Conservation (phyloP, 2,888 invertebrate species). For the Limnephilus lunatus region DNA sequence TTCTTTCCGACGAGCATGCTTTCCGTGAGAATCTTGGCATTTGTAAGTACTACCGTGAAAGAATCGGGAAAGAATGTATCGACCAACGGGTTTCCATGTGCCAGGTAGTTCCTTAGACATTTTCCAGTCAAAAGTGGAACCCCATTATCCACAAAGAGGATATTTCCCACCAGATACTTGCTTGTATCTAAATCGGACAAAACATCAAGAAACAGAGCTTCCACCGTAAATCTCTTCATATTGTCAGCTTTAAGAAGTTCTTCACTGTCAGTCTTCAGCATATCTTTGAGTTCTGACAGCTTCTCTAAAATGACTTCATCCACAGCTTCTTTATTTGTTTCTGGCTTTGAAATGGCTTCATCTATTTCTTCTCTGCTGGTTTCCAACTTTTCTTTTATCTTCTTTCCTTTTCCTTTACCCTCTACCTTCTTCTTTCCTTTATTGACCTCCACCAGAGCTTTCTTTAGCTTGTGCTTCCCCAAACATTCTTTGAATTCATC, state of each 20-base stretch:
- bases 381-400: not conserved
- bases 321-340: not conserved
- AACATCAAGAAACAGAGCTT: constrained; percentile 22
- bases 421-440: not conserved
- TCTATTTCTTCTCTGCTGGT: not conserved
- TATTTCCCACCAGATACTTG: constrained; percentile 13
- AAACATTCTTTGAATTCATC: constrained; percentile 20
- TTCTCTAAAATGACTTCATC: not conserved
- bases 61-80: constrained; percentile 16
- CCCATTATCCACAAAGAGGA: not conserved
- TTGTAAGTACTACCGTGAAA: not conserved
- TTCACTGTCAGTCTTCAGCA: not conserved
- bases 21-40: constrained; percentile 8
- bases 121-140: constrained; percentile 20
- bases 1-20: not conserved
- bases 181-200: constrained; percentile 5
- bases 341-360: not conserved
- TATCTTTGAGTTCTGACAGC: not conserved
- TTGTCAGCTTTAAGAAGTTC: not conserved
- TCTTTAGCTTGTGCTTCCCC: constrained; percentile 23
- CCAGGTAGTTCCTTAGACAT: constrained; percentile 23
- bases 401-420: not conserved
- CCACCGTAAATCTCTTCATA: constrained; percentile 2
- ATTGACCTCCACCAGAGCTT: not conserved
- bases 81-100: constrained; percentile 7